Percentiles rank a stretch among this genome's conserved stretches.
phyloP scores from a whole-genome alignment of 2,797 vertebrate genomes.

The Triplophysa yarkandensis region DNA sequence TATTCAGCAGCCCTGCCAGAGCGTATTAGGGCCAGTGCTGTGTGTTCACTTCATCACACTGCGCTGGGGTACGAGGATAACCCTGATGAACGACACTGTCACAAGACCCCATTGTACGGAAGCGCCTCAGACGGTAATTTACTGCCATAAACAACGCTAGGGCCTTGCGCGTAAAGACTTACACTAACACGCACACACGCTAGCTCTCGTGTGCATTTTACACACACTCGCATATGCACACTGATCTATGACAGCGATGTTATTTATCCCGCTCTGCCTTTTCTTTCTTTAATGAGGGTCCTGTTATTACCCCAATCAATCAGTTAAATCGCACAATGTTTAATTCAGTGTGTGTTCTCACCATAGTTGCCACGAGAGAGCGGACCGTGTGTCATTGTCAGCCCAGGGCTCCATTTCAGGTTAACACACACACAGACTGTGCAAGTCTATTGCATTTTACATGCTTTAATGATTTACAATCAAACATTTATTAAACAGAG shows the following conservation, averaged over 20 bases:
- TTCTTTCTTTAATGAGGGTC: conserved; percentile 96
- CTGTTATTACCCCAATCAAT: conserved; percentile 99
- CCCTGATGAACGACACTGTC: conserved; percentile 91
- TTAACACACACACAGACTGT: conserved; percentile 37
- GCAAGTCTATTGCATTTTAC: conserved; percentile 45
- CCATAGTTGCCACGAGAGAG: conserved; percentile 90
- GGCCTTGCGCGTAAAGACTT: conserved; percentile 34
- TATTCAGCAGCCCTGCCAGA: conserved; percentile 78
- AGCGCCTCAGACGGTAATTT: conserved; percentile 88
- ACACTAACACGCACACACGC: conserved; percentile 1
- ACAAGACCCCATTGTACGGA: conserved; percentile 83
- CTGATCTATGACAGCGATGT: conserved; percentile 60
- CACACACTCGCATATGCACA: conserved; percentile 51
- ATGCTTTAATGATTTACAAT: conserved; percentile 51
- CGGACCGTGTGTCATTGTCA: conserved; percentile 97
- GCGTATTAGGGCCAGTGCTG: conserved; percentile 91
- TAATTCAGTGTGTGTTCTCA: conserved; percentile 99
- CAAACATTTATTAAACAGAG: conserved; percentile 35
- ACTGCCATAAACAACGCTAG: conserved; percentile 94
- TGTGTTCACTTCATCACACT: conserved; percentile 67
- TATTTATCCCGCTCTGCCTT: conserved; percentile 79
- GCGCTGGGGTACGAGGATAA: conserved; percentile 24
- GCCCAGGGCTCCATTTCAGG: conserved; percentile 65
- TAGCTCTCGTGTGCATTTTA: conserved; percentile 22
- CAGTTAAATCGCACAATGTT: conserved; percentile 98